Evolutionary conservation across 2,797 vertebrate genomes (phyloP), one percentile per base, ranked within the genome.

Genomic region (Tragopan temminckii): DNA sequence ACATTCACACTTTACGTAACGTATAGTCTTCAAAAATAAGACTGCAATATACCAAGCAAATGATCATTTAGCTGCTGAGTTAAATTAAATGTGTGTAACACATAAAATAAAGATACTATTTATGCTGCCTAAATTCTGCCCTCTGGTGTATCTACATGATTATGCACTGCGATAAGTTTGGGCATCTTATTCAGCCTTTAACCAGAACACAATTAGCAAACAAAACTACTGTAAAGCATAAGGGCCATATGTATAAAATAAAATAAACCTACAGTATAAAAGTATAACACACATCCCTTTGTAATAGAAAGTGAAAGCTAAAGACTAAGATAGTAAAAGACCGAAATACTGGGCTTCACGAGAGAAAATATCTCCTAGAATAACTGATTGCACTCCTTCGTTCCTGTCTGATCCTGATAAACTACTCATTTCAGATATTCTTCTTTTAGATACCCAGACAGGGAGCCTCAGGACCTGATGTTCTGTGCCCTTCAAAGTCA

Each of bases 71-170:
- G 8, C 7, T 68, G 58, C 72, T 71, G 62, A 90, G 75, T 80
- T 64, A 21, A 58, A 79, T 84, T 64, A 21, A 58, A 1, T 74
- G 63, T 53, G 43, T 45, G 33, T 35, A 68, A 74, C 5, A 11
- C n/a, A 16, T 38, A 45, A 78, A 83, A 29, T n/a, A 27, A 40
- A 42, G 27, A 21, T 42, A 42, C 7, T 58, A 64, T 21, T 80
- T 40, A 66, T 59, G 59, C 53, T 77, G 72, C 59, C 83, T 87
- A 94, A 92, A 95, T 50, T 72, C 89, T 95, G 94, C 94, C 95
- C 95, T 92, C 93, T 95, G 93, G 59, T 93, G 94, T 67, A 63
- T 35, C 85, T 20, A 77, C n/a, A 13, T 40, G 87, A 92, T 82
- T 94, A 89, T 40, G 71, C 95, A 70, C 18, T 84, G 53, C 21